These are phyloP conservation scores for Drosophila nasuta DNA, from an alignment of 1,140 invertebrate species.

Conservation along the genomic window DNA sequence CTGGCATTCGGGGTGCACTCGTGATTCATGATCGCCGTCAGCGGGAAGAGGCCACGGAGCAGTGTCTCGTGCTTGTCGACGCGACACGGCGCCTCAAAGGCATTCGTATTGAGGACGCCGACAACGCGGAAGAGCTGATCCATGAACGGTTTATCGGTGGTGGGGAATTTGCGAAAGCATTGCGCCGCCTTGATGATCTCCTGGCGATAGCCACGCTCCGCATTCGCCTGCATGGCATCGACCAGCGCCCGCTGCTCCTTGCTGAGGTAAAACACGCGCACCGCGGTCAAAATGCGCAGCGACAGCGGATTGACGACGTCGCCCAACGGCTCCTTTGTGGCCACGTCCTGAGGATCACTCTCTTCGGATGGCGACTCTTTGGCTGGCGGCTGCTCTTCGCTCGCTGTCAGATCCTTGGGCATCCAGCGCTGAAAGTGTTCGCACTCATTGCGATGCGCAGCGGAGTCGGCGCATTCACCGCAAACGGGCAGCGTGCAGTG, in stretches of 20 bases:
- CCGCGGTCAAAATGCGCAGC: conserved; percentile 86
- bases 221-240: conserved; percentile 86
- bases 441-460: conserved; percentile 87
- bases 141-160: conserved; percentile 84
- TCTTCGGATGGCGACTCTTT: background rate
- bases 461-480: conserved; percentile 87
- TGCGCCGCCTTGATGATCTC: conserved; percentile 88
- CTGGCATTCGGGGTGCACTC: conserved; percentile 91
- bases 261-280: conserved; percentile 87
- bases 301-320: conserved; percentile 85
- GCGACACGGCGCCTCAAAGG: conserved; percentile 88
- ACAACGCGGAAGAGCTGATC: conserved; percentile 85
- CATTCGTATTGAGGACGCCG: conserved; percentile 90
- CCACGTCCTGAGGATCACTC: background rate
- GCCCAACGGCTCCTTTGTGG: background rate
- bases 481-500: conserved; percentile 84
- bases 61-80: conserved; percentile 85
- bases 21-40: conserved; percentile 91
- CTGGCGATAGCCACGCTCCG: conserved; percentile 85
- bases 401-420: conserved; percentile 81
- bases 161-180: conserved; percentile 86
- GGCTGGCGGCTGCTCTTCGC: background rate
- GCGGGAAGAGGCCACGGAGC: conserved; percentile 90
- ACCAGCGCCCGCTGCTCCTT: conserved; percentile 86
- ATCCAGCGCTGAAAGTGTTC: conserved; percentile 86